A percentile compares a stretch with the other conserved stretches of the same genome.
phyloP scores from a whole-genome alignment of 2,797 vertebrate species.

The Diplodus sargus region DNA sequence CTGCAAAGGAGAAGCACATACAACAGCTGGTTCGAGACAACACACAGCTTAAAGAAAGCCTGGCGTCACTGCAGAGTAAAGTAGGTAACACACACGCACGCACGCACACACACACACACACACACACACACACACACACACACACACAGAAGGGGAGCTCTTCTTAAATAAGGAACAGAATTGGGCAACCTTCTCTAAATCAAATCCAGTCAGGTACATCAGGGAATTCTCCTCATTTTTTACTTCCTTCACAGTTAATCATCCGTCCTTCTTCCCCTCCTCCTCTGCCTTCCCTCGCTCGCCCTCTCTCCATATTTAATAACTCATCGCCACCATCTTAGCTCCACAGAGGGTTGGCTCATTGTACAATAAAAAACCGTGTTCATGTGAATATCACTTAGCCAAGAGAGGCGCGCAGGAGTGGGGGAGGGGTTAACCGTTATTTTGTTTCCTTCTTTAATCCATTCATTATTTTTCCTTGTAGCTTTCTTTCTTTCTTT shows the following conservation, averaged over 20 bases:
- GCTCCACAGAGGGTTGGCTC: conserved; percentile 76
- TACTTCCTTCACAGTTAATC: conserved; percentile 84
- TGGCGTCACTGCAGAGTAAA: conserved; percentile 74
- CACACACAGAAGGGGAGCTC: conserved; percentile 50
- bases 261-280: conserved; percentile 75
- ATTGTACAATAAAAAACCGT: conserved; percentile 80
- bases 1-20: conserved; percentile 70
- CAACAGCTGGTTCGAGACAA: conserved; percentile 71
- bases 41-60: conserved; percentile 66
- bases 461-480: conserved; percentile 42
- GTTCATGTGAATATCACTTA: conserved; percentile 81
- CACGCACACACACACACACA: conserved; percentile 33
- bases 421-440: conserved; percentile 44
- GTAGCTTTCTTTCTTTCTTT: conserved; percentile 22
- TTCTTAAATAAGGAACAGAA: conserved; percentile 79
- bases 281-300: conserved; percentile 63
- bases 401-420: conserved; percentile 53
- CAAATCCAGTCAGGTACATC: conserved; percentile 79
- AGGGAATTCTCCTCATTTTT: conserved; percentile 81
- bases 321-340: conserved; percentile 79
- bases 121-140: conserved; percentile 20
- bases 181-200: conserved; percentile 79
- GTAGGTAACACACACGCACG: conserved; percentile 57
- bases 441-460: conserved; percentile 35
- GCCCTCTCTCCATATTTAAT: conserved; percentile 83